These are phyloP conservation scores for Laticauda colubrina DNA, from an alignment of 2,113 vertebrate species.

Conservation along the genomic window DNA sequence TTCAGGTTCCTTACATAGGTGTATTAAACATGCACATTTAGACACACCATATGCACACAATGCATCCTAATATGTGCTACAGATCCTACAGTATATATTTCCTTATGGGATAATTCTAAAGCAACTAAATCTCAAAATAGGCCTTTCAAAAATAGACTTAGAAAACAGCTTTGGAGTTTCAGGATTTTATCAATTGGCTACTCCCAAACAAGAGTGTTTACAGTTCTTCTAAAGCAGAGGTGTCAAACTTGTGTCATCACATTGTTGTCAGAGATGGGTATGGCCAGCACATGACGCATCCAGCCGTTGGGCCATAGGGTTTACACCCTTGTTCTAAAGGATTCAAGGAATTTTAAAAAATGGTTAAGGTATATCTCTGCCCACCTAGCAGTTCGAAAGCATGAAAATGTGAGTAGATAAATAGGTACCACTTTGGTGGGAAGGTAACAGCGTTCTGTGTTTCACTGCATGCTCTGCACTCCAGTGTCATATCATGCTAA, in stretches of 20 bases:
- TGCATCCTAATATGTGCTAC: not conserved
- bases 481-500: too few species aligned
- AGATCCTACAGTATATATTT: not conserved
- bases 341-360: not conserved
- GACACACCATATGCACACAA: not conserved
- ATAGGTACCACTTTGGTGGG: not conserved
- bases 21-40: not conserved
- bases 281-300: too few species aligned
- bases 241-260: too few species aligned
- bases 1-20: not conserved
- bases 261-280: too few species aligned
- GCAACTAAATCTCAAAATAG: not conserved
- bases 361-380: not conserved
- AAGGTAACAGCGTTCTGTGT: too few species aligned
- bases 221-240: not conserved
- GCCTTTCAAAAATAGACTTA: not conserved
- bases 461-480: too few species aligned
- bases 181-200: not conserved
- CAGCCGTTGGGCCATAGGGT: rapidly evolving
- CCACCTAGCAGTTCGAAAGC: not conserved
- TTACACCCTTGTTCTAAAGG: not conserved
- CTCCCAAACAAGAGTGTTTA: not conserved
- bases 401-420: not conserved
- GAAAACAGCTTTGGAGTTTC: not conserved
- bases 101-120: not conserved